These are phyloP conservation scores for Bembecia ichneumoniformis DNA, from an alignment of 2,888 invertebrate genomes.

Conservation along the genomic window DNA sequence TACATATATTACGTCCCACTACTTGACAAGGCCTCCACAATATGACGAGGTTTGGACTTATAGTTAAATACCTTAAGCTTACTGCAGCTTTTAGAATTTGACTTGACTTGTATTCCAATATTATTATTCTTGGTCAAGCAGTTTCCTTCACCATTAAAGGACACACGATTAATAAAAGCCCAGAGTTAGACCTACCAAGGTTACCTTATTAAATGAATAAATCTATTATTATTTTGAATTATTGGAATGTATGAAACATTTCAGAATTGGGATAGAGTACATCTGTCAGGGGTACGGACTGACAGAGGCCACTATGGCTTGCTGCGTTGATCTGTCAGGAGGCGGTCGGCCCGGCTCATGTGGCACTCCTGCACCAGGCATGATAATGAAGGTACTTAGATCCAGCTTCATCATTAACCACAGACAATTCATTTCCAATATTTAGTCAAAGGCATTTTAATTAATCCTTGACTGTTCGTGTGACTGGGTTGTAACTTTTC, in stretches of 20 bases:
- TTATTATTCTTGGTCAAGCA: too few relatives aligned
- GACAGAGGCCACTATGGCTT: slow-evolving; percentile 82
- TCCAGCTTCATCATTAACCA: slow-evolving; percentile 2
- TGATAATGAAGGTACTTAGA: slow-evolving; percentile 74
- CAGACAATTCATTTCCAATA: slow-evolving; percentile 2
- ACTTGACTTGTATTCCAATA: too few relatives aligned
- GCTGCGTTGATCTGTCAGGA: slow-evolving; percentile 51
- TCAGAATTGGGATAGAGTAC: slow-evolving; percentile 58
- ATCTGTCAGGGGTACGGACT: slow-evolving; percentile 85
- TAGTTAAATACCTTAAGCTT: too few relatives aligned
- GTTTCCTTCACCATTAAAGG: too few relatives aligned
- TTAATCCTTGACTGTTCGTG: background rate
- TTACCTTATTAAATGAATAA: too few relatives aligned
- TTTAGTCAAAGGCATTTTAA: background rate
- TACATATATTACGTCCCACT: too few relatives aligned
- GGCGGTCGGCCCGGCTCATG: slow-evolving; percentile 74
- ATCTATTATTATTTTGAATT: too few relatives aligned
- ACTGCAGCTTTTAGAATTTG: too few relatives aligned
- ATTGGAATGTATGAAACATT: background rate
- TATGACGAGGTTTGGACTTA: too few relatives aligned
- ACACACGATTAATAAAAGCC: too few relatives aligned
- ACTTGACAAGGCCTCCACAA: too few relatives aligned
- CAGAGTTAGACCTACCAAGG: too few relatives aligned
- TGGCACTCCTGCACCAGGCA: slow-evolving; percentile 77
- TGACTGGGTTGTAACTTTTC: background rate